Conservation (phyloP, 92 coral and sea anemone genomes). For the Montipora capitata region DNA sequence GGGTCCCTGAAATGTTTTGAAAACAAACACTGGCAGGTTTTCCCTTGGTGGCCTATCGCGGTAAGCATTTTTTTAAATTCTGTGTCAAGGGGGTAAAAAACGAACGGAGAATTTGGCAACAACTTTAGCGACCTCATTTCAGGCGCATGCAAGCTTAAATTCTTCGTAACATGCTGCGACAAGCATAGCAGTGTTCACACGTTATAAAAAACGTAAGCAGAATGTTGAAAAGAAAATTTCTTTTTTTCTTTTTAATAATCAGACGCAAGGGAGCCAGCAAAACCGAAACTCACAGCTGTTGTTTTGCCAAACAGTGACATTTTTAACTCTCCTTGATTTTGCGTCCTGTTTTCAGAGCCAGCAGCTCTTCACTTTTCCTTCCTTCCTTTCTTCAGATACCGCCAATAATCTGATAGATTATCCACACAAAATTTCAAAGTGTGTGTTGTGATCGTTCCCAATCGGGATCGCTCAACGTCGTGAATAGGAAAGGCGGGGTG, state of each 20-base stretch:
- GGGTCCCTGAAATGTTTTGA: slow-evolving; percentile 31
- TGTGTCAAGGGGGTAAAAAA: background rate
- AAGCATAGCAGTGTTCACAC: background rate
- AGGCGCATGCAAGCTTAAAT: too few relatives aligned
- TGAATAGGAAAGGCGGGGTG: slow-evolving; percentile 58
- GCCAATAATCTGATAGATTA: slow-evolving; percentile 56
- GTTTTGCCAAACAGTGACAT: slow-evolving; percentile 38
- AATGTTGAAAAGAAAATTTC: slow-evolving; percentile 22
- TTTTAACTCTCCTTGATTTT: slow-evolving; percentile 51
- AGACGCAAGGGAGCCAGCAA: slow-evolving; percentile 46
- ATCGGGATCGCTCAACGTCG: slow-evolving; percentile 39
- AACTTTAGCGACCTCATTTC: too few relatives aligned
- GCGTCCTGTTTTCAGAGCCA: slow-evolving; percentile 37
- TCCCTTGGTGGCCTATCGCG: background rate
- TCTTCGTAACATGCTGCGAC: slow-evolving; percentile 9
- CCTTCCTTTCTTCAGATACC: slow-evolving; percentile 38
- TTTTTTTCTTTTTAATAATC: background rate
- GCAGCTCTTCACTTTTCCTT: slow-evolving; percentile 30
- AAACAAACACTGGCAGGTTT: slow-evolving; percentile 34
- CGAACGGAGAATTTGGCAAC: too few relatives aligned
- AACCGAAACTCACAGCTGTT: slow-evolving; percentile 30
- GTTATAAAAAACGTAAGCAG: background rate
- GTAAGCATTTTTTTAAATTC: background rate
- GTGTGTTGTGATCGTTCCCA: slow-evolving; percentile 9
- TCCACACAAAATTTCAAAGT: slow-evolving; percentile 14